phyloP scores from a whole-genome alignment of 2,888 invertebrate species.

The Subacronicta megacephala region DNA sequence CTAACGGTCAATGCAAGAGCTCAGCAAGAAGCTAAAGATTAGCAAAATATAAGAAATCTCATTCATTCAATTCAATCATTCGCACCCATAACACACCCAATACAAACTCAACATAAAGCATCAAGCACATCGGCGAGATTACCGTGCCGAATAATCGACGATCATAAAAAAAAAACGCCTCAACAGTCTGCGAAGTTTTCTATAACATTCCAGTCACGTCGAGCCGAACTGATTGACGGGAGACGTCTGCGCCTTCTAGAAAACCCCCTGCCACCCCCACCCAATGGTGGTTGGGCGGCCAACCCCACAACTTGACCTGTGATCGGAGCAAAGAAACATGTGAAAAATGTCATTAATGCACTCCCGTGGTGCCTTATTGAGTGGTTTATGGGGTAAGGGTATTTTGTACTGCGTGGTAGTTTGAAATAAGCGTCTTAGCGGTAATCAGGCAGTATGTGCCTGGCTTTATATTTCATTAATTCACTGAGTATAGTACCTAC shows the following conservation, averaged over 20 bases:
- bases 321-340: constrained; percentile 82
- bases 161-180: constrained; percentile 75
- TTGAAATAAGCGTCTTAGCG: constrained; percentile 7
- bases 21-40: too few species aligned
- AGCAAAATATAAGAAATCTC: too few species aligned
- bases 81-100: constrained; percentile 34
- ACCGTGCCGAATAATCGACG: constrained; percentile 73
- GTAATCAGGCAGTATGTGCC: constrained; percentile 14
- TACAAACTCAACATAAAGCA: constrained; percentile 55
- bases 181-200: constrained; percentile 71
- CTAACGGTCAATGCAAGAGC: too few species aligned
- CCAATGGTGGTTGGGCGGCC: constrained; percentile 50
- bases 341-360: constrained; percentile 89
- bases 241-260: constrained; percentile 83
- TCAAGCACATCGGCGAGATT: constrained; percentile 61
- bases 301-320: constrained; percentile 77
- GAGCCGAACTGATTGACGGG: constrained; percentile 87
- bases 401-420: constrained; percentile 29
- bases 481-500: too few species aligned
- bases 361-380: constrained; percentile 68
- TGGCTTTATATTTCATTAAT: constrained; percentile 30
- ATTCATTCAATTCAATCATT: constrained; percentile 5
- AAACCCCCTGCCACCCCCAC: constrained; percentile 55
- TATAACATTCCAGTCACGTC: constrained; percentile 85
- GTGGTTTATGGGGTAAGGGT: constrained; percentile 43